phyloP scores from a whole-genome alignment of 2,113 vertebrate species.

The Pelecanus crispus region DNA sequence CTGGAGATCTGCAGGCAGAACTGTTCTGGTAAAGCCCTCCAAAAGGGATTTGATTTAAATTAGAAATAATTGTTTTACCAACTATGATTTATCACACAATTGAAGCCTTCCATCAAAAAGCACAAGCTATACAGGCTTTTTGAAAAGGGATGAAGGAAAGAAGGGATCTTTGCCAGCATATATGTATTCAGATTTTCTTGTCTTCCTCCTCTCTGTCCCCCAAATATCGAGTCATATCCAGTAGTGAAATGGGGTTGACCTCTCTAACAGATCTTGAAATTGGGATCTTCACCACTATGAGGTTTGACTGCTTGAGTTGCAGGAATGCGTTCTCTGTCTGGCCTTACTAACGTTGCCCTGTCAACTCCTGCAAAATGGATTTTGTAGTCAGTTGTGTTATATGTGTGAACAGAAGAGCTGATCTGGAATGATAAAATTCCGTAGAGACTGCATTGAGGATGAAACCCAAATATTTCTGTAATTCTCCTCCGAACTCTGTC shows the following conservation, averaged over 20 bases:
- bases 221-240: background rate
- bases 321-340: background rate
- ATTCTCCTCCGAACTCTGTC: background rate
- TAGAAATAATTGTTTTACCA: background rate
- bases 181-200: background rate
- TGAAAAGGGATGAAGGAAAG: background rate
- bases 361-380: background rate
- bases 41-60: background rate
- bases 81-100: background rate
- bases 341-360: background rate
- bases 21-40: background rate
- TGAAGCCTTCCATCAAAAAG: background rate
- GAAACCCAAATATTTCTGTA: background rate
- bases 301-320: background rate
- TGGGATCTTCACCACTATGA: background rate
- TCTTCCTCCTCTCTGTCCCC: background rate
- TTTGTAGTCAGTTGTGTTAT: background rate
- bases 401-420: background rate
- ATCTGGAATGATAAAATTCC: background rate
- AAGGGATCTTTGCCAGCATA: background rate
- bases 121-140: background rate
- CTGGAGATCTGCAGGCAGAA: background rate
- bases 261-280: background rate
- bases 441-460: background rate
- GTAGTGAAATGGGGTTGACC: background rate